Evolutionary conservation across 2,113 vertebrate genomes (phyloP).

Genomic region (Nothobranchius kuhntae): DNA sequence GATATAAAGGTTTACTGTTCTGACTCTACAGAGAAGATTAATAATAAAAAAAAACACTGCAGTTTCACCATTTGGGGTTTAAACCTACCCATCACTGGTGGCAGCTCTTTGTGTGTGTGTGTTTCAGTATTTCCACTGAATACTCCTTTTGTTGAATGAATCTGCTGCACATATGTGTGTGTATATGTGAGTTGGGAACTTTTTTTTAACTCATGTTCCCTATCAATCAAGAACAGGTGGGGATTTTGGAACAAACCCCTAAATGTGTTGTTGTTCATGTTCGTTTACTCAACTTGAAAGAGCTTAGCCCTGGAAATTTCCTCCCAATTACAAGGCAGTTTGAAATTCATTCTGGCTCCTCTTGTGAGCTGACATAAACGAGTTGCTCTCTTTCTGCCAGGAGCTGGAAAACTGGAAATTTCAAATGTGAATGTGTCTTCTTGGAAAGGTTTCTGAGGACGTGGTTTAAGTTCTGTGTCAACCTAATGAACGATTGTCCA

Average conservation of each 20-base stretch:
- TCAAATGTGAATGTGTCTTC: constrained; percentile 66
- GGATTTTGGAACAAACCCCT: constrained; percentile 35
- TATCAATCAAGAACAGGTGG: constrained; percentile 13
- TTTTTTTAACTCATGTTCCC: constrained; percentile 12
- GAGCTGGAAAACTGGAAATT: constrained; percentile 31
- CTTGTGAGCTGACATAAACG: constrained; percentile 19
- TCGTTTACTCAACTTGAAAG: constrained; percentile 16
- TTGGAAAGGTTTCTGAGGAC: constrained; percentile 45
- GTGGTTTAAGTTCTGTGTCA: constrained; percentile 60
- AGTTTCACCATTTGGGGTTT: constrained; percentile 32
- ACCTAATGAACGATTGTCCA: constrained; percentile 72
- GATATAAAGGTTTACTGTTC: not conserved
- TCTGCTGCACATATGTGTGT: constrained; percentile 54
- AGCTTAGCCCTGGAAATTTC: constrained; percentile 11
- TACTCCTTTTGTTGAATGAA: constrained; percentile 21
- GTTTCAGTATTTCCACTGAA: constrained; percentile 53
- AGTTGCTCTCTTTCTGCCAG: constrained; percentile 11
- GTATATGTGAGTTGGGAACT: constrained; percentile 36
- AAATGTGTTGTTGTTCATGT: constrained; percentile 16
- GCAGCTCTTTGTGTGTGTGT: constrained; percentile 71
- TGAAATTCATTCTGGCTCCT: constrained; percentile 23
- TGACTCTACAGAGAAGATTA: constrained; percentile 14
- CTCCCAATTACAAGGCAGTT: constrained; percentile 16
- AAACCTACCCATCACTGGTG: constrained; percentile 39
- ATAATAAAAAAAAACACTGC: constrained; percentile 17